Evolutionary conservation across 2,113 vertebrate genomes (phyloP).

Genomic region (Leptodactylus fuscus): DNA sequence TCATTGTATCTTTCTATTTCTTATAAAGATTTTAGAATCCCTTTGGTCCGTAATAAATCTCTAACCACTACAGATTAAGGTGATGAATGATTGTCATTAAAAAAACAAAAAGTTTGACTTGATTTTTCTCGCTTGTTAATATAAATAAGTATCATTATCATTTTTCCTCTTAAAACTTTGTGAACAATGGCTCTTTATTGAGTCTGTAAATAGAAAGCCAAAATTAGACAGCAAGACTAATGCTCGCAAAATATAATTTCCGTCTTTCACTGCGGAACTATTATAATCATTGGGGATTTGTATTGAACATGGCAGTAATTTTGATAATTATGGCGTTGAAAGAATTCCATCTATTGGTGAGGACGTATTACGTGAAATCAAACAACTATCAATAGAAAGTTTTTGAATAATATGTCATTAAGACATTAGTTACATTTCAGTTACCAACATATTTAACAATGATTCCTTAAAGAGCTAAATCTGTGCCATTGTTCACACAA

Average conservation of each 20-base stretch:
- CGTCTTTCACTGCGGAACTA: conserved; percentile 40
- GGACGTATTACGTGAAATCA: conserved; percentile 36
- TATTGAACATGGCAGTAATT: conserved; percentile 43
- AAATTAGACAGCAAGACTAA: conserved; percentile 47
- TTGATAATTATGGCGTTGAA: conserved; percentile 51
- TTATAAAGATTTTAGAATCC: no score
- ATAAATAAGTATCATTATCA: conserved; percentile 41
- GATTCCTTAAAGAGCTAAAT: conserved; percentile 41
- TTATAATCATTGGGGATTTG: conserved; percentile 57
- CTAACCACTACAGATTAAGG: not conserved
- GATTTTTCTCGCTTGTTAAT: not conserved
- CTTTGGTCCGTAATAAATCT: no score
- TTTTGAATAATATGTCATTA: conserved; percentile 52
- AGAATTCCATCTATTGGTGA: conserved; percentile 43
- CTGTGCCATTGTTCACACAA: conserved; percentile 43
- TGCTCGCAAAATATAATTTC: conserved; percentile 52
- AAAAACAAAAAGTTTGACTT: conserved; percentile 36
- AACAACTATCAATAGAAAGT: conserved; percentile 58
- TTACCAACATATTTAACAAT: conserved; percentile 45
- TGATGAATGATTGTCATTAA: not conserved
- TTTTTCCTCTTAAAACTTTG: conserved; percentile 27
- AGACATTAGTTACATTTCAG: conserved; percentile 54
- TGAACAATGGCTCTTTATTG: conserved; percentile 46
- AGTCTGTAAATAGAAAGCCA: conserved; percentile 56
- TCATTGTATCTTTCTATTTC: no score